phyloP scores from a whole-genome alignment of 2,888 invertebrate species.

The Agrotis segetum region DNA sequence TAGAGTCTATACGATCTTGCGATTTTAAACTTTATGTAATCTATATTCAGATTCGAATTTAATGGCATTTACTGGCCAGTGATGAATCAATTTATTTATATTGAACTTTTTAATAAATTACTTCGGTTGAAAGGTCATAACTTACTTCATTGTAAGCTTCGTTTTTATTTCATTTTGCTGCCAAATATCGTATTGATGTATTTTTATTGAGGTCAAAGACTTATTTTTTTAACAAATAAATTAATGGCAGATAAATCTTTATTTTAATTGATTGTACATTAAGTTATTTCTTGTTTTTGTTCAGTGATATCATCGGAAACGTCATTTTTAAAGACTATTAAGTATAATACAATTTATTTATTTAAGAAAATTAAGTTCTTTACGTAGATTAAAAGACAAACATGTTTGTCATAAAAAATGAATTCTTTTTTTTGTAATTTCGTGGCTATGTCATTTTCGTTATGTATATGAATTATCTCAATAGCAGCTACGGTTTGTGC shows the following conservation, averaged over 20 bases:
- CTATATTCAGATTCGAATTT: slow-evolving; percentile 7
- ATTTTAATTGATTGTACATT: background rate
- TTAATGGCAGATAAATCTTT: slow-evolving; percentile 8
- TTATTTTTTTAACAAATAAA: slow-evolving; percentile 4
- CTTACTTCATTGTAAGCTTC: slow-evolving; percentile 25
- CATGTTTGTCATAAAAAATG: background rate
- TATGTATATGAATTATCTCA: too few species aligned
- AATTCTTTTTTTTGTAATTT: too few species aligned
- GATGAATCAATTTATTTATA: slow-evolving; percentile 11
- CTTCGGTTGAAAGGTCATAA: slow-evolving; percentile 12
- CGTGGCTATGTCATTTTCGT: too few species aligned
- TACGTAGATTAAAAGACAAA: slow-evolving; percentile 32
- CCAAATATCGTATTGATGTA: slow-evolving; percentile 31
- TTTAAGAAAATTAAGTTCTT: slow-evolving; percentile 33
- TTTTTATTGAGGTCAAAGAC: slow-evolving; percentile 25
- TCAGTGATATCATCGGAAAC: slow-evolving; percentile 37
- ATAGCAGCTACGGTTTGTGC: too few species aligned
- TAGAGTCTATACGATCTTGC: too few species aligned
- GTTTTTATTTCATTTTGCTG: slow-evolving; percentile 28
- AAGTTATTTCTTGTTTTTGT: slow-evolving; percentile 4
- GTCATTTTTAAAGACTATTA: slow-evolving; percentile 34
- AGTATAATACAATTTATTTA: too few species aligned
- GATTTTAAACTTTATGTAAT: background rate
- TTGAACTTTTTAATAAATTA: slow-evolving; percentile 17
- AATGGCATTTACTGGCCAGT: background rate